Conservation (phyloP, 2,113 vertebrate genomes). For the Pavo muticus region DNA sequence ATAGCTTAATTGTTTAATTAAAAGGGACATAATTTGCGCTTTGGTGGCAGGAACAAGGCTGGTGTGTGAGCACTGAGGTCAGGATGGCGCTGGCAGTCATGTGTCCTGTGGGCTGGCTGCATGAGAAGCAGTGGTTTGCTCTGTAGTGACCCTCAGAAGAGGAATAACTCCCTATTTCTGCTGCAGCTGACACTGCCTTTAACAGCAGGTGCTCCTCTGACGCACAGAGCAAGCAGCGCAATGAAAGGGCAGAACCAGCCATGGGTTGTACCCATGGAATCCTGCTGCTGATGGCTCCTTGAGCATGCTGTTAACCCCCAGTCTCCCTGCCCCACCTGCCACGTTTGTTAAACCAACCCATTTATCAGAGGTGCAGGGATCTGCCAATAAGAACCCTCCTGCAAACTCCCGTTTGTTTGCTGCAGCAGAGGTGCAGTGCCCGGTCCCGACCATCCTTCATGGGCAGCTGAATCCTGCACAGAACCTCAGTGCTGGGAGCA, state of each 20-base stretch:
- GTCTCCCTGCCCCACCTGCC: rapidly evolving
- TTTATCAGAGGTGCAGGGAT: rapidly evolving
- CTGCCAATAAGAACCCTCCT: rapidly evolving
- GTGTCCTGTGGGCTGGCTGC: not conserved
- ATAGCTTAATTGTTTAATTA: not conserved
- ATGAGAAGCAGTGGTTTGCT: not conserved
- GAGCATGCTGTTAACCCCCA: not conserved
- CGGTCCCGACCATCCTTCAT: not conserved
- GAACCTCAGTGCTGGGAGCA: slow-evolving; percentile 3
- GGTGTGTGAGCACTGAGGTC: not conserved
- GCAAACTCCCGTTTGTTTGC: not conserved
- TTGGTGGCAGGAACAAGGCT: not conserved
- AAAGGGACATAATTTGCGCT: not conserved
- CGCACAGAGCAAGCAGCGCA: not conserved
- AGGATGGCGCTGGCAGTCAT: not conserved
- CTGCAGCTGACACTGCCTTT: not conserved
- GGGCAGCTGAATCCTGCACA: not conserved
- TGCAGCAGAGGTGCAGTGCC: not conserved
- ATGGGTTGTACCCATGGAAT: too few relatives aligned
- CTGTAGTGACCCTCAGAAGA: not conserved
- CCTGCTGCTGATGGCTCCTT: too few relatives aligned
- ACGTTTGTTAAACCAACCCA: rapidly evolving
- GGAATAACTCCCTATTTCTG: not conserved
- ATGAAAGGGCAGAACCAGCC: not conserved
- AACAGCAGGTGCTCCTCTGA: not conserved